Conservation (phyloP, 2,888 invertebrate species). For the Tetanocera ferruginea region DNA sequence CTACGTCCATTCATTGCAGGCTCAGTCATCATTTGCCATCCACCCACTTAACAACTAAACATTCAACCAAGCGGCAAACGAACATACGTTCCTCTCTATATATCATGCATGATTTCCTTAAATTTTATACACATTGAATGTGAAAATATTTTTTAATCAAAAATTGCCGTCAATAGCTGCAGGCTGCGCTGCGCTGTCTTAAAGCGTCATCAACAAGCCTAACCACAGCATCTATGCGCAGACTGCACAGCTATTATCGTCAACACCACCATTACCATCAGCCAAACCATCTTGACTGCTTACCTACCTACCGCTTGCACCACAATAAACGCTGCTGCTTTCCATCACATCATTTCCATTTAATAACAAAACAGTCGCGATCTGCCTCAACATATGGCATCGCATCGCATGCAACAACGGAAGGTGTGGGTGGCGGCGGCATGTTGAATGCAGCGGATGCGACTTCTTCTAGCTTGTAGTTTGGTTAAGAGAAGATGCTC, state of each 20-base stretch:
- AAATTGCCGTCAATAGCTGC: slow-evolving; percentile 53
- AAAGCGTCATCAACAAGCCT: no score
- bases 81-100: neutral
- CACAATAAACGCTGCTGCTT: neutral
- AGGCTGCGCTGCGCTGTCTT: neutral
- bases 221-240: no score
- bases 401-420: neutral
- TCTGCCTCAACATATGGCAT: slow-evolving; percentile 26
- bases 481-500: no score
- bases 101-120: neutral
- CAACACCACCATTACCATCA: neutral
- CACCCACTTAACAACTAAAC: no score
- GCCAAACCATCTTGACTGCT: neutral
- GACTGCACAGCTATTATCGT: no score
- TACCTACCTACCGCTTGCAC: no score
- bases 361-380: slow-evolving; percentile 20
- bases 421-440: neutral
- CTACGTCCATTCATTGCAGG: no score
- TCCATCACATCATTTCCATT: slow-evolving; percentile 26
- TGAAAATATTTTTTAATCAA: slow-evolving; percentile 53
- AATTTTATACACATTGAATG: slow-evolving; percentile 16
- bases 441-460: neutral
- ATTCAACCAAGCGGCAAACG: no score
- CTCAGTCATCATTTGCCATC: no score
- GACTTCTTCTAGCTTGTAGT: no score